Base-by-base conservation (phyloP, 2,888 invertebrate genomes). In the Trachelus troglodyta region DNA sequence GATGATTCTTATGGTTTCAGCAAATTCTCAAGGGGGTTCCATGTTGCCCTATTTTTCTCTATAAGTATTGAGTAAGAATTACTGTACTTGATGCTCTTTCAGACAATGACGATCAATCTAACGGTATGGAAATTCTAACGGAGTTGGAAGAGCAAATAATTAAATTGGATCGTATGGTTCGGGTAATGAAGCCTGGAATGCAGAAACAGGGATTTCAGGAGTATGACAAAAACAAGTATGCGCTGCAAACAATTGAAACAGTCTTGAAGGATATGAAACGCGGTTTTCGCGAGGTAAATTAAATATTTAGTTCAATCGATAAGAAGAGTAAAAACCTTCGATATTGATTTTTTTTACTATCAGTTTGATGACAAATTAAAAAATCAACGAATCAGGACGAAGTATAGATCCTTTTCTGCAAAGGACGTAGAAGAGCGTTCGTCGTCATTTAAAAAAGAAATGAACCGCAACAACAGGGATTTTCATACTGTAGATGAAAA, bases 191-290 rank as follows among this genome's bases (percentile, higher is more conserved):
- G 34, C 75, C 75, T 34, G 68, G 68, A 31, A 77, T 79, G 23
- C 68, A 68, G 15, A 75, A 40, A n/a, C 76, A 76, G 68, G 77
- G 34, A 75, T 56, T 76, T 77, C 23, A 73, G 23, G 34, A 40
- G 0, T 30, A 56, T 40, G 76, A 30, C 68, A 69, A 68, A 34
- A 68, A 79, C 34, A 34, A 80, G 76, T 76, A 79, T 73, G 78
- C 77, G 11, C 75, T 75, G 15, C 77, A 35, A 75, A 77, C 80
- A 34, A 81, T 83, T 75, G 81, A 83, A 12, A 74, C 69, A 4
- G 79, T 83, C 34, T 31, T 81, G 34, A 77, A 79, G 34, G 81
- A 79, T 9, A 77, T 83, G 31, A 83, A 80, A 79, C 76, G 76
- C 23, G 78, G 79, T 77, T 82, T 79, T 34, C 34, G 30, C 2